Conservation (phyloP, 2,113 vertebrate species). For the Hyperoodon ampullatus region DNA sequence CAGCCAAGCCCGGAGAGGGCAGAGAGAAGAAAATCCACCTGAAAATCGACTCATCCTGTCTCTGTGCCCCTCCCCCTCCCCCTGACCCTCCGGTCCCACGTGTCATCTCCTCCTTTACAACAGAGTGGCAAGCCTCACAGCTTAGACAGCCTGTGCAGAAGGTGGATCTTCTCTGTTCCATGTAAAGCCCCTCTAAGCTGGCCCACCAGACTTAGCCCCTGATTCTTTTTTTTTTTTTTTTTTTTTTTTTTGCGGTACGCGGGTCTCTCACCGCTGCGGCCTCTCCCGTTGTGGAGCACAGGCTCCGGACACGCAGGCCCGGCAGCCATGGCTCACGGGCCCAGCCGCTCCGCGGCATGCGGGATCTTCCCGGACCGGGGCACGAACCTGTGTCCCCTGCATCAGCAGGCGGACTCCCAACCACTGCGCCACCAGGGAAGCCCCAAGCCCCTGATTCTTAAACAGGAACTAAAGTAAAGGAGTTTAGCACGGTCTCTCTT, state of each 20-base stretch:
- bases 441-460: background rate
- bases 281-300: too few species aligned
- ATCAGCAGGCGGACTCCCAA: too few species aligned
- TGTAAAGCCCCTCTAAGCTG: background rate
- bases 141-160: rapidly evolving
- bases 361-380: too few species aligned
- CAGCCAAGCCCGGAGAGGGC: background rate
- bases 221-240: background rate
- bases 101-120: background rate
- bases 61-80: background rate
- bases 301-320: too few species aligned
- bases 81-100: rapidly evolving
- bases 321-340: too few species aligned
- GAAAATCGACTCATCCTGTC: rapidly evolving
- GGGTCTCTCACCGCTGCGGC: too few species aligned
- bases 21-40: background rate
- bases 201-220: too few species aligned
- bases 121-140: too few species aligned
- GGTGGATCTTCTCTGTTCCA: background rate
- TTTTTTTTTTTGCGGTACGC: too few species aligned
- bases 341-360: too few species aligned
- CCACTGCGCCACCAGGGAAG: too few species aligned
- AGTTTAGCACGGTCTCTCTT: background rate
- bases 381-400: too few species aligned
- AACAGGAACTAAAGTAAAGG: background rate